Evolutionary conservation across 2,888 invertebrate genomes (phyloP).

Genomic region (Eristalis arbustorum): DNA sequence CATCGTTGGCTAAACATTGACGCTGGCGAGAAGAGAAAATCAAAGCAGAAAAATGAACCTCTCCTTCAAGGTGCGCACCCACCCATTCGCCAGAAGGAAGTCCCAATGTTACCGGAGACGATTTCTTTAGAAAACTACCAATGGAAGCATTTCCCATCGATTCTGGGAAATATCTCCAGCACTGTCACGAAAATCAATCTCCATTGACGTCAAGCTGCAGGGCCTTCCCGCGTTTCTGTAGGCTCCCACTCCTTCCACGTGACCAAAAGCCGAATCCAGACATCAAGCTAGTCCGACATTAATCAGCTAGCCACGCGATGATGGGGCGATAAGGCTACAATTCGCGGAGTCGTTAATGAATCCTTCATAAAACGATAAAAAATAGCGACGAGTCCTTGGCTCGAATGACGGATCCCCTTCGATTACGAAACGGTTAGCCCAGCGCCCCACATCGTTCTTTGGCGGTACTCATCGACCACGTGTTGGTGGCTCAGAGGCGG

Average conservation of each 20-base stretch:
- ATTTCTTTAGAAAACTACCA: no score
- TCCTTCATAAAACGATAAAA: neutral
- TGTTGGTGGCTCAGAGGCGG: neutral
- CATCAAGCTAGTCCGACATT: neutral
- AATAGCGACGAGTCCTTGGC: neutral
- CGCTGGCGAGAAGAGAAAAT: no score
- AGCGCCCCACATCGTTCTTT: neutral
- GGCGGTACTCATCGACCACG: neutral
- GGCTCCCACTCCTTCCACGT: neutral
- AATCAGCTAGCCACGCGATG: neutral
- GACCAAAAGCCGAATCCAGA: neutral
- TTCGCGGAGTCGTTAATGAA: neutral
- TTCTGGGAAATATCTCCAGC: no score
- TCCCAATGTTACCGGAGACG: no score
- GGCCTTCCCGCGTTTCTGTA: neutral
- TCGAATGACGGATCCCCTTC: neutral
- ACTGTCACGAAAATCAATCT: no score
- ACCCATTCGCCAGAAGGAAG: no score
- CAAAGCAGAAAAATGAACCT: no score
- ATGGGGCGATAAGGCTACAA: neutral
- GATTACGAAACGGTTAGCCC: neutral
- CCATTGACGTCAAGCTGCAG: neutral
- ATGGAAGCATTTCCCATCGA: no score
- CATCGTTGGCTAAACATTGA: no score
- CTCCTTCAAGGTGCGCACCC: no score